Conservation (phyloP, 1,140 invertebrate genomes). For the Elymnias hypermnestra region DNA sequence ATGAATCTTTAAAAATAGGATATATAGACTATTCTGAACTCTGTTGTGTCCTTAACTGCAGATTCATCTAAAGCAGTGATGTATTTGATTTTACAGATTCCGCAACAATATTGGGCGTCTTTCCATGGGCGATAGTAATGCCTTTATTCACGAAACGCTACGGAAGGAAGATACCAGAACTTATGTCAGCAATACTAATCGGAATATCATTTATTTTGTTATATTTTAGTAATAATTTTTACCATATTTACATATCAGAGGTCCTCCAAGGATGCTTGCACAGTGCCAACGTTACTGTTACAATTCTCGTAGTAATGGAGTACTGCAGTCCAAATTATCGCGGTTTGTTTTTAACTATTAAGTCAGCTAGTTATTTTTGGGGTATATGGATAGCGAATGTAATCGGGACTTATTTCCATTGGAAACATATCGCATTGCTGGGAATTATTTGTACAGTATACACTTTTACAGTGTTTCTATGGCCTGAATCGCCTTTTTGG, state of each 20-base stretch:
- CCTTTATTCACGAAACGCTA: not conserved
- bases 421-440: constrained; percentile 32
- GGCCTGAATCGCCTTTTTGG: constrained; percentile 46
- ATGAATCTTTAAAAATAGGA: too few species aligned
- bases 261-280: not conserved
- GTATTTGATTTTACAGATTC: not conserved
- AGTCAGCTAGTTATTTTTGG: constrained; percentile 30
- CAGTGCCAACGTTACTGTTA: constrained; percentile 7
- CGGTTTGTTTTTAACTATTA: constrained; percentile 33
- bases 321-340: constrained; percentile 20
- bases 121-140: not conserved
- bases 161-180: not conserved
- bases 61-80: not conserved
- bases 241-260: not conserved
- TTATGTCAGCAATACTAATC: not conserved
- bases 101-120: not conserved
- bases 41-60: not conserved
- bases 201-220: not conserved
- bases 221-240: not conserved
- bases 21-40: too few species aligned
- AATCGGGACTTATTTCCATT: constrained; percentile 34
- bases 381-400: constrained; percentile 33
- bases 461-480: constrained; percentile 20
- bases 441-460: constrained; percentile 28
- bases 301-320: constrained; percentile 29